phyloP scores from a whole-genome alignment of 2,888 invertebrate species.

The Polydrusus pterygomalis region DNA sequence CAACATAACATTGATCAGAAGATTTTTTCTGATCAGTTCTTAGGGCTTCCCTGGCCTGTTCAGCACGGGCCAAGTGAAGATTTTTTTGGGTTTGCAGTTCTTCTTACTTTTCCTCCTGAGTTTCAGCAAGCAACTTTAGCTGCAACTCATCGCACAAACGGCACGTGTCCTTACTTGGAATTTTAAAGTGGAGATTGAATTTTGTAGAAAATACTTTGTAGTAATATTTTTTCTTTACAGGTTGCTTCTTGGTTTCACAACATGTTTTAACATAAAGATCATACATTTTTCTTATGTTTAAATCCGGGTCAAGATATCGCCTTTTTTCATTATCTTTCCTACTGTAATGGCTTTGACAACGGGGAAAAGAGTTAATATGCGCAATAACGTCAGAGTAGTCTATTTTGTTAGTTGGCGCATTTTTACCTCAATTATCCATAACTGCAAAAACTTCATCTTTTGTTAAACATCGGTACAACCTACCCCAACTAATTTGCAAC shows the following conservation, averaged over 20 bases:
- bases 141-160: slow-evolving; percentile 15
- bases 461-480: slow-evolving; percentile 11
- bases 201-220: slow-evolving; percentile 52
- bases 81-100: too few relatives aligned
- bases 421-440: slow-evolving; percentile 11
- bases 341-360: slow-evolving; percentile 52
- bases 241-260: slow-evolving; percentile 15
- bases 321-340: slow-evolving; percentile 49
- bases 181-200: slow-evolving; percentile 42
- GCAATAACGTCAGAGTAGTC: slow-evolving; percentile 7
- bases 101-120: too few relatives aligned
- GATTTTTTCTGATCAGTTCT: slow-evolving; percentile 24
- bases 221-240: slow-evolving; percentile 53
- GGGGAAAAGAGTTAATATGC: slow-evolving; percentile 7
- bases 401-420: not conserved
- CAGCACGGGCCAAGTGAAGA: too few relatives aligned
- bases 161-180: slow-evolving; percentile 10
- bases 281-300: slow-evolving; percentile 52
- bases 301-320: slow-evolving; percentile 44
- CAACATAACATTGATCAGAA: slow-evolving; percentile 33
- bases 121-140: slow-evolving; percentile 11
- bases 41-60: too few relatives aligned
- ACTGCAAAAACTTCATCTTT: slow-evolving; percentile 24
- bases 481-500: slow-evolving; percentile 15
- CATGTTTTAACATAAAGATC: slow-evolving; percentile 43